Conservation (phyloP, 35 echinoderm and acorn worm genomes). For the Strongylocentrotus purpuratus region DNA sequence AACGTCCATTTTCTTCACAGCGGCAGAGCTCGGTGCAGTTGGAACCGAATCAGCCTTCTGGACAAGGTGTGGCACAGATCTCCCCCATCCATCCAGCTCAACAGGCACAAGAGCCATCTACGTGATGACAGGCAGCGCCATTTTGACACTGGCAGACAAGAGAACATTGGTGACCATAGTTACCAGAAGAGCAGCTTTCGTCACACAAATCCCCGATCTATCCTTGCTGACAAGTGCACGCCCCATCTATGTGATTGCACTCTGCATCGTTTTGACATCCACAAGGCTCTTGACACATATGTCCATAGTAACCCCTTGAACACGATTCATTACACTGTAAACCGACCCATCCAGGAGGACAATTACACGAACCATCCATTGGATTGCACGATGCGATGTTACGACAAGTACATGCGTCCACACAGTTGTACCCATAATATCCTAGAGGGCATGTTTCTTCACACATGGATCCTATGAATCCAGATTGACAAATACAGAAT, state of each 20-base stretch:
- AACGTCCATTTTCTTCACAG: slow-evolving; percentile 71
- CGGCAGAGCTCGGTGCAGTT: slow-evolving; percentile 71
- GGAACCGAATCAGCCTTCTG: slow-evolving; percentile 61
- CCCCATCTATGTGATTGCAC: slow-evolving; percentile 72
- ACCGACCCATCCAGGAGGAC: slow-evolving; percentile 67
- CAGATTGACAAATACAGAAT: slow-evolving; percentile 67
- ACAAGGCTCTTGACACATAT: slow-evolving; percentile 65
- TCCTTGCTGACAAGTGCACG: slow-evolving; percentile 65
- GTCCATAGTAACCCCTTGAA: slow-evolving; percentile 58
- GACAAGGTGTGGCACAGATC: slow-evolving; percentile 59
- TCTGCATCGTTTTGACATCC: slow-evolving; percentile 66
- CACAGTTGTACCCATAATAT: slow-evolving; percentile 61
- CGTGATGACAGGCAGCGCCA: slow-evolving; percentile 62
- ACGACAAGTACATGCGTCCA: slow-evolving; percentile 57
- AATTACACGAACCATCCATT: slow-evolving; percentile 61
- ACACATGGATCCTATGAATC: slow-evolving; percentile 72
- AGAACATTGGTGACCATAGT: slow-evolving; percentile 65
- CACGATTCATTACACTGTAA: slow-evolving; percentile 50
- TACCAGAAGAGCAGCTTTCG: slow-evolving; percentile 57
- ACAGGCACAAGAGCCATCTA: slow-evolving; percentile 74
- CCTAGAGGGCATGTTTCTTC: slow-evolving; percentile 58
- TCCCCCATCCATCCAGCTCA: slow-evolving; percentile 70
- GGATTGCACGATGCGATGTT: slow-evolving; percentile 60
- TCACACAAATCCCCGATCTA: slow-evolving; percentile 68
- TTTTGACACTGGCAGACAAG: slow-evolving; percentile 74